Evolutionary conservation across 2,888 invertebrate species (phyloP), one percentile per base, ranked within the genome.

Genomic region (Drosophila pegasa): DNA sequence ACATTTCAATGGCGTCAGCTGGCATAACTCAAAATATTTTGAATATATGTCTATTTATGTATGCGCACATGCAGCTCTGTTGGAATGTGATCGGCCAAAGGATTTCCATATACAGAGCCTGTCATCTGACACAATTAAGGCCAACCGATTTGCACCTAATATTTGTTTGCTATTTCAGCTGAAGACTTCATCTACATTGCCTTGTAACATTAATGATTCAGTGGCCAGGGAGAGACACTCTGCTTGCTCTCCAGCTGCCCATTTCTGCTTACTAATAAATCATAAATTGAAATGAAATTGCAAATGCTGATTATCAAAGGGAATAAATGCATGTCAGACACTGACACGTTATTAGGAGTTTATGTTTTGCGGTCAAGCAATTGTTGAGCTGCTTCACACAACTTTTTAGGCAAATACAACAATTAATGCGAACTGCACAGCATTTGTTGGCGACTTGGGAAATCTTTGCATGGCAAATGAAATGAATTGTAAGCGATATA

Each of bases 381-480:
- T 43, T 25, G 37, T 16, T 75, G 47, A 41, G 18, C 45, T 47
- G 71, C 61, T 86, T 70, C 71, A 54, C 71, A 76, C 80, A 76
- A 72, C 50, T 71, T 58, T 66, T 51, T 40, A 41, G n/a, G 37
- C n/a, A 62, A 54, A 45, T 56, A 45, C 27, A 52, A 59, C 45
- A 67, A 87, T 83, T 81, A 78, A 80, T 80, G 62, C 68, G 67
- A 72, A 54, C 52, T 51, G 25, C 9, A 25, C 25, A 25, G 43
- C 56, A 58, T 48, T 41, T 61, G 61, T 50, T 48, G 50, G 54
- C 22, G 62, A 43, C 68, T 18, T 10, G 65, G 76, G 64, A 78
- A 82, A 77, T 80, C 83, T 81, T 86, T 82, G 78, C 84, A 84
- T 82, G 83, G 77, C 79, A 85, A 87, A 88, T 88, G 80, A 75